Conservation (phyloP, 2,113 vertebrate genomes). For the Ochotona curzoniae region DNA sequence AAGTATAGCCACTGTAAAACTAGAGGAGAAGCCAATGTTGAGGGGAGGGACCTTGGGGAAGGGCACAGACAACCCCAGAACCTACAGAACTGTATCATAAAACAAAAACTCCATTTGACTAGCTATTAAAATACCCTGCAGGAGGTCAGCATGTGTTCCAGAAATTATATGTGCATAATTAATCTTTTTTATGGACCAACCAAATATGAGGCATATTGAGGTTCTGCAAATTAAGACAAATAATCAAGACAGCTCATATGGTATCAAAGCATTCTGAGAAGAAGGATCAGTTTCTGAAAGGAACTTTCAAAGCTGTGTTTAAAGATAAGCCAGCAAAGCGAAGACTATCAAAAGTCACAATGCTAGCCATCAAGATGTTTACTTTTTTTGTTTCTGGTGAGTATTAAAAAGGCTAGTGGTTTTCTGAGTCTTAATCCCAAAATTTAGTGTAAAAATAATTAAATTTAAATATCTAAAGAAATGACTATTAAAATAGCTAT, state of each 20-base stretch:
- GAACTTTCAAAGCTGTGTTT: slow-evolving; percentile 40
- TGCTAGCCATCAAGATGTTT: not conserved
- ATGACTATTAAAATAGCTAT: not conserved
- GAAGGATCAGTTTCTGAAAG: not conserved
- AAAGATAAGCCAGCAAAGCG: slow-evolving; percentile 21
- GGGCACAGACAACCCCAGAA: no score
- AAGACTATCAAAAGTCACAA: slow-evolving; percentile 1
- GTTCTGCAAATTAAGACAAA: not conserved
- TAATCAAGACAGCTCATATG: slow-evolving; percentile 28
- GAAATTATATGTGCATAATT: not conserved
- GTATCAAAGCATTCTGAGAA: not conserved
- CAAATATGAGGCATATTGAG: not conserved
- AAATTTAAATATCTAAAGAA: slow-evolving; percentile 23
- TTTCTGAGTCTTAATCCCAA: not conserved
- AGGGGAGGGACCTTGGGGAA: no score
- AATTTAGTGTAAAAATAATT: not conserved
- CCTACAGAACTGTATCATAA: no score
- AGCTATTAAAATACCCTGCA: slow-evolving; percentile 10
- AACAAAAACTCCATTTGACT: not conserved
- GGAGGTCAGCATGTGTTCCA: not conserved
- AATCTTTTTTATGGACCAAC: not conserved
- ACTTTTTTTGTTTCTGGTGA: slow-evolving; percentile 41
- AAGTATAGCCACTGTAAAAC: no score
- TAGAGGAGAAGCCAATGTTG: no score
- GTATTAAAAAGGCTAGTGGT: not conserved